Evolutionary conservation across 2,888 invertebrate species (phyloP), one percentile per base, ranked within the genome.

Genomic region (Callyntrura guangdongensis): DNA sequence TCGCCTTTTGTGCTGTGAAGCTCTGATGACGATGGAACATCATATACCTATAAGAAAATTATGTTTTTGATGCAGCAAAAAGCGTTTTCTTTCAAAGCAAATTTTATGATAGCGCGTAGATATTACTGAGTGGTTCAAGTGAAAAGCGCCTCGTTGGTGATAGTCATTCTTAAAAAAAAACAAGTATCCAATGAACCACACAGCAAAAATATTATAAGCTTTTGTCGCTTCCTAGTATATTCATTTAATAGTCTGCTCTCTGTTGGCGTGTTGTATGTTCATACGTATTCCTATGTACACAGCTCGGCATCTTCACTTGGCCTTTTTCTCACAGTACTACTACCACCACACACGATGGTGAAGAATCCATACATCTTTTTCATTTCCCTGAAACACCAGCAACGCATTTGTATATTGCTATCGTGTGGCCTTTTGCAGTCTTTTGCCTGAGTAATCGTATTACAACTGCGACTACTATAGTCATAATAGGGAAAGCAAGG

Each of bases 141-240:
- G 53, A 9, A 64, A 8, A 77, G 25, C 49, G 56, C 25, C 22
- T 2, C 56, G 56, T 45, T 74, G 69, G 47, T 67, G 4, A 9
- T 59, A 17, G 11, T 45, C 59, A 25, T 64, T 64, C 83, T 47
- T 69, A n/a, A 6, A 45, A 74, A 74, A 74, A 74, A 74, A 74
- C 83, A 36, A 85, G 56, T 6, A 85, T 49, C 72, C 85, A 74
- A 45, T 20, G 86, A 86, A 64, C 22, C 64, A 53, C 47, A 27
- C 49, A 64, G 25, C 79, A 86, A 64, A 86, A 86, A 77, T 77
- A 86, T 77, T 77, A n/a, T n/a, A 86, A 86, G 77, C 49, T 79
- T 86, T 49, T 79, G 79, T 59, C 77, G 61, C 59, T 8, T 56
- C 36, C 61, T 59, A 74, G 27, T 59, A 4, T 56, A 56, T 85